Conservation (phyloP, 2,888 invertebrate genomes). For the Orgyia antiqua region DNA sequence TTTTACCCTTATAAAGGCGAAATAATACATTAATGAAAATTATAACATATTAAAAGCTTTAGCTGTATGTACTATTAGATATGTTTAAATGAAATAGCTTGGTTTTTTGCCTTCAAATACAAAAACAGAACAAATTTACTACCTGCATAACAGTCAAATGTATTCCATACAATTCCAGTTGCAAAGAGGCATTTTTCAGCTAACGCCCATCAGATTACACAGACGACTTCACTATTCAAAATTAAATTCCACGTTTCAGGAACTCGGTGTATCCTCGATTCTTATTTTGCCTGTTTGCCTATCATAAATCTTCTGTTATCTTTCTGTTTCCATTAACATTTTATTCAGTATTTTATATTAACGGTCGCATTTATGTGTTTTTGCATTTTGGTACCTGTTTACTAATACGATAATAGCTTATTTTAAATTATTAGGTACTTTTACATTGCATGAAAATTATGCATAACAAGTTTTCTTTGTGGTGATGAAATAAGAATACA, state of each 20-base stretch:
- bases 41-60: too few species aligned
- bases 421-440: too few species aligned
- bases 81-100: too few species aligned
- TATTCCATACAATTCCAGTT: constrained; percentile 2
- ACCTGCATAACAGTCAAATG: not conserved
- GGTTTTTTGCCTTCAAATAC: too few species aligned
- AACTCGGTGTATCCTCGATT: constrained; percentile 13
- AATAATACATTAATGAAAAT: too few species aligned
- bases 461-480: too few species aligned
- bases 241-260: constrained; percentile 23
- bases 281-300: constrained; percentile 35
- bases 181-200: constrained; percentile 2
- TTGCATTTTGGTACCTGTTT: constrained; percentile 9
- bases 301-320: constrained; percentile 43
- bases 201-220: constrained; percentile 14
- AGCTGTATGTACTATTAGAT: too few species aligned
- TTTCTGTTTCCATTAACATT: constrained; percentile 39
- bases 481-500: too few species aligned
- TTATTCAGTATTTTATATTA: constrained; percentile 25
- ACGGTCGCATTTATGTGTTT: constrained; percentile 14
- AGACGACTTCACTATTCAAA: constrained; percentile 25
- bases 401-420: constrained; percentile 8
- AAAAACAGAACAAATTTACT: too few species aligned
- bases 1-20: too few species aligned
- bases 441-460: too few species aligned